Conservation (phyloP, 2,797 vertebrate species). For the Clarias pachynema region DNA sequence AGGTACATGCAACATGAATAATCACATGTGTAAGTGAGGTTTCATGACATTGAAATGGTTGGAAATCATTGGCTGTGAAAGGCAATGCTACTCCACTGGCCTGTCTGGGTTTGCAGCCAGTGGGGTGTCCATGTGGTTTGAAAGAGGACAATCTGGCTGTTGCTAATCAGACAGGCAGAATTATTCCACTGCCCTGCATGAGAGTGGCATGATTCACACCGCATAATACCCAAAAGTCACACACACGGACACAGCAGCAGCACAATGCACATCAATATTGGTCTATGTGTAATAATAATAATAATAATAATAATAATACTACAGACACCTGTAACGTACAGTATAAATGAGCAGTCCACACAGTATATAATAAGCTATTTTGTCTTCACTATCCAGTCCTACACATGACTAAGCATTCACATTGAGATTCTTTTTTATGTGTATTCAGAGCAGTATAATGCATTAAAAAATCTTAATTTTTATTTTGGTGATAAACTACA, state of each 20-base stretch:
- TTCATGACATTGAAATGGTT: conserved; percentile 10
- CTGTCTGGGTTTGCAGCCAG: conserved; percentile 15
- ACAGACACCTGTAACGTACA: not conserved
- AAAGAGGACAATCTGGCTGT: conserved; percentile 36
- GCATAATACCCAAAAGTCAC: conserved; percentile 6
- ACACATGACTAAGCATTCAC: not conserved
- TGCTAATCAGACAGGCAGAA: conserved; percentile 44
- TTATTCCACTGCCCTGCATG: conserved; percentile 28
- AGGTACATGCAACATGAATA: conserved; percentile 25
- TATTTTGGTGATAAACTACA: too few species aligned
- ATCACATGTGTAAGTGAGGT: not conserved
- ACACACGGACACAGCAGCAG: not conserved
- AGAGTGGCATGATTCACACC: conserved; percentile 25
- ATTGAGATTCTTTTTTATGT: not conserved
- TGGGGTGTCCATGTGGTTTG: conserved; percentile 37
- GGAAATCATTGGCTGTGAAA: conserved; percentile 13
- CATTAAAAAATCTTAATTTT: not conserved
- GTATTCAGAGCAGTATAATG: not conserved
- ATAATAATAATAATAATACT: not conserved
- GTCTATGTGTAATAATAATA: not conserved
- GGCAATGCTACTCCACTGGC: conserved; percentile 15
- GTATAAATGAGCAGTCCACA: not conserved
- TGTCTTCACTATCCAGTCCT: not conserved
- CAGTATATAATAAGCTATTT: not conserved
- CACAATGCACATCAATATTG: not conserved